Evolutionary conservation across 1,140 invertebrate species (phyloP), one percentile per base, ranked within the genome.

Genomic region (Sarcophaga bullata): DNA sequence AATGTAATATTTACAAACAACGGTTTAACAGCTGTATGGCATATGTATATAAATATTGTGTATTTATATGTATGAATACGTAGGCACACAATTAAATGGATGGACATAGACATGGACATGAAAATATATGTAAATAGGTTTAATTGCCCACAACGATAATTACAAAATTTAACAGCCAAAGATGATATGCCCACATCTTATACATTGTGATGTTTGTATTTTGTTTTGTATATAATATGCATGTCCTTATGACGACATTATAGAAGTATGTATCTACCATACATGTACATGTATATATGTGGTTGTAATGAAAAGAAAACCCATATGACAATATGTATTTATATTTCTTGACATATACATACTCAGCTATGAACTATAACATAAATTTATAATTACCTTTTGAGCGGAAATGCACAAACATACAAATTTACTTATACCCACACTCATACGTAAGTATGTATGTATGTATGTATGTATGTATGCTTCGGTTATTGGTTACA

Each of bases 111-210:
- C 62, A 68, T 68, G 17, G 62, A 25, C n/a, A 52, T 78, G 75
- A 19, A 50, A 15, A 76, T 52, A 78, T 78, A 78, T 78, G 75
- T 78, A 78, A 78, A 78, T 78, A 78, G 47, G 75, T 78, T 78
- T 78, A 78, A 78, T 78, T 78, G 75, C 52, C 75, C 52, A 78
- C 75, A 78, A 78, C n/a, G 75, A 78, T 78, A 78, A 78, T 78
- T 78, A 78, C 75, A 78, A 78, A 78, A 78, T 78, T 78, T 78
- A 37, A 68, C 62, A 68, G 7, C 62, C n/a, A 68, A 58, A 52
- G 48, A 78, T 52, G 73, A 25, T n/a, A 37, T 73, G 37, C 15
- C 25, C 50, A 19, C 48, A 25, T n/a, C 19, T 8, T 76, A 15
- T n/a, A 48, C 48, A 48, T 49, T 48, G 73, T n/a, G 17, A 47